Base-by-base conservation (phyloP, 2,888 invertebrate species). In the Andrena haemorrhoa region DNA sequence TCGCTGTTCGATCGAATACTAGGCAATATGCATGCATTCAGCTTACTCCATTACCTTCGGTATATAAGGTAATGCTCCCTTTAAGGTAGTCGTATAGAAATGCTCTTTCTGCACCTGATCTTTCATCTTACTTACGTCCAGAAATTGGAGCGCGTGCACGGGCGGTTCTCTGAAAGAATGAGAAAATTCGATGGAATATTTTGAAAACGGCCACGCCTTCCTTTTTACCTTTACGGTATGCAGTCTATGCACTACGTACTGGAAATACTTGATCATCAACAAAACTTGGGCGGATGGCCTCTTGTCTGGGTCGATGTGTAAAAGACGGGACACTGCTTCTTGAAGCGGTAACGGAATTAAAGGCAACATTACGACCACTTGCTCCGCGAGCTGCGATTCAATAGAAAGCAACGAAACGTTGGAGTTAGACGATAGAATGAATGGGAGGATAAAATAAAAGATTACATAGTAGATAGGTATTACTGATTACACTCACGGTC, bases 121-220 rank as follows among this genome's bases (percentile, higher is more conserved):
- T 94, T 98, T 98, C 96, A 98, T 97, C 90, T 97, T 97, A 91
- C 98, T 97, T 82, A 97, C 97, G 94, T 99, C 99, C 88, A 99
- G 95, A 92, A 97, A 98, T 94, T 99, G 98, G 89, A 99, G 95
- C 20, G 98, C 98, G 89, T 97, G 97, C 75, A 99, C 98, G 41
- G 98, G 97, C 63, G 97, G 97, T 95, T 99, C 98, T 91, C 97
- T 98, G 94, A 86, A 93, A 88, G 90, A 90, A 26, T 12, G 8
- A 1, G 47, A n/a, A 16, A 23, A 4, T 16, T 23, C 26, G 69
- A 56, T 56, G 5, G 16, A n/a, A 29, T n/a, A 16, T 20, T 68
- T 3, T 16, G 41, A 16, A 41, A 41, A 41, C 41, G 16, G 41
- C 41, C 16, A 41, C 41, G 12, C 16, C 41, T 41, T 41, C 16